Base-by-base conservation (phyloP, 2,113 vertebrate genomes). In the Epinephelus lanceolatus region DNA sequence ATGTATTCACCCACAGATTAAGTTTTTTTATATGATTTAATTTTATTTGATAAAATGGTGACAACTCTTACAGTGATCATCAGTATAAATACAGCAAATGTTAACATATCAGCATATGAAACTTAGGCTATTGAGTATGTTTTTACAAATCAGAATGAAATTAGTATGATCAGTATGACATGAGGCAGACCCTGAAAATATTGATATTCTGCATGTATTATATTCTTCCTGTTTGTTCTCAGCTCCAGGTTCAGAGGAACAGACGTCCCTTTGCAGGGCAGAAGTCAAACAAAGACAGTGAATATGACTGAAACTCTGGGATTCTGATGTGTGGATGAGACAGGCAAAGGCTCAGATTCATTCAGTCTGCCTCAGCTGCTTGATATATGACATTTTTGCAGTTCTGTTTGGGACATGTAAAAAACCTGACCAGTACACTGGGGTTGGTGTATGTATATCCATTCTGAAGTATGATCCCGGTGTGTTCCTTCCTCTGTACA, bases 231-330 rank as follows among this genome's bases (percentile, higher is more conserved):
- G 52, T 68, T 68, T 78, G 56, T 83, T 86, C 81, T 60, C 90
- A 96, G 96, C 88, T 96, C 40, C 93, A 92, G 30, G 93, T 96
- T 69, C 94, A 95, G 77, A 94, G 71, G 73, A 96, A 96, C 89
- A 91, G 80, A 82, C 92, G 72, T 53, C 74, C 56, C 0, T 92
- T 93, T 71, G 21, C 21, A 23, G 84, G 71, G 21, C 74, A 88
- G 55, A 91, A 63, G 62, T 15, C 27, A 5, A 71, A 61, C 49
- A 83, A 25, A 81, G 70, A 81, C 3, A 4, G 1, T 23, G 84
- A 90, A 18, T 2, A 40, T 1, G 78, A 85, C 18, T 90, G 82
- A 93, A n/a, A 27, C 37, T 33, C 19, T n/a, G 30, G 27, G 21
- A 6, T 14, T 1, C n/a, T 25, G 6, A 33, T 49, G 10, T 3